phyloP scores from a whole-genome alignment of 2,888 invertebrate genomes.

The Vandiemenella viatica region DNA sequence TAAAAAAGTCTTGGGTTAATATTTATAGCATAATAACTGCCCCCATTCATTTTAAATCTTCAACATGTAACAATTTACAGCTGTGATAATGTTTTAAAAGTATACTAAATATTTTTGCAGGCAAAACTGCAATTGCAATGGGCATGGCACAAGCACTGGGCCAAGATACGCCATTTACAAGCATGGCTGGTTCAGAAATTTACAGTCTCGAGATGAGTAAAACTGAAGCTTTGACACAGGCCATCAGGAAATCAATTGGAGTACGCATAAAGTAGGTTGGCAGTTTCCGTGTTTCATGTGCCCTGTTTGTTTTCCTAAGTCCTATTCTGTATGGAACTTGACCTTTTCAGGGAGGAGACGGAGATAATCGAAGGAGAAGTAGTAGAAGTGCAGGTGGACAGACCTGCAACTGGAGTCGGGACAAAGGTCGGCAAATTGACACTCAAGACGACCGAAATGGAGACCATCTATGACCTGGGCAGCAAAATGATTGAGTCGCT shows the following conservation, averaged over 20 bases:
- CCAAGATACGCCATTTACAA: conserved; percentile 92
- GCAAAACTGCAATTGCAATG: conserved; percentile 98
- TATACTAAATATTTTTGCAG: too few species aligned
- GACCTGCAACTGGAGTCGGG: conserved; percentile 80
- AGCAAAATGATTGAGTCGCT: conserved; percentile 95
- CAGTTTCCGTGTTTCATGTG: not conserved
- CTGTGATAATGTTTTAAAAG: too few species aligned
- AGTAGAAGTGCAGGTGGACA: conserved; percentile 90
- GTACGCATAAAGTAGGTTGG: conserved; percentile 72
- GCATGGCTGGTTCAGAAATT: conserved; percentile 97
- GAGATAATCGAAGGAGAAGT: conserved; percentile 99
- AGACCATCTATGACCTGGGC: conserved; percentile 96
- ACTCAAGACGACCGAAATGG: conserved; percentile 98
- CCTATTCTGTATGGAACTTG: not conserved
- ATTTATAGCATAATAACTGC: too few species aligned
- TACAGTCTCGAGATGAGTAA: conserved; percentile 98
- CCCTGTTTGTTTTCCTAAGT: not conserved
- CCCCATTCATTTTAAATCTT: too few species aligned
- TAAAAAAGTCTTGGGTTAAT: too few species aligned
- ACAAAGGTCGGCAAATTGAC: conserved; percentile 86
- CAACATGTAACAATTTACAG: too few species aligned
- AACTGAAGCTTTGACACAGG: conserved; percentile 93
- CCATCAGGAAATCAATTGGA: conserved; percentile 92
- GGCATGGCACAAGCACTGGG: conserved; percentile 88
- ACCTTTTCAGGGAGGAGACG: conserved; percentile 80